phyloP scores from a whole-genome alignment of 2,888 invertebrate genomes.

The Pseudococcus jackbeardsleyi region DNA sequence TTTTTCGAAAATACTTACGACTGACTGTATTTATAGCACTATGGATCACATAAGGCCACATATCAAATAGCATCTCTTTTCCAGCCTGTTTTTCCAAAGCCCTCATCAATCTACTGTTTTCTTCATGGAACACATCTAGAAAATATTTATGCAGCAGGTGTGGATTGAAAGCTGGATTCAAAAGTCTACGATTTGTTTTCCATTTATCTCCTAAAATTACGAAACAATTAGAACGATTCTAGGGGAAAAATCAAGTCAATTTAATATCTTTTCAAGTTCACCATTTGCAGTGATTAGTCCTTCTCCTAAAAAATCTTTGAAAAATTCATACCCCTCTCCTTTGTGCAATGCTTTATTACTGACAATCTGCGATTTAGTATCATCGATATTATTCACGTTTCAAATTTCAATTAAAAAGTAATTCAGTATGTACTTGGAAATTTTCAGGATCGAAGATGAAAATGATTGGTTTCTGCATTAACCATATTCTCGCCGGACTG shows the following conservation, averaged over 20 bases:
- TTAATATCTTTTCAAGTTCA: background rate
- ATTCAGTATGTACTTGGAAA: slow-evolving; percentile 12
- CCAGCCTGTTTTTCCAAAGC: background rate
- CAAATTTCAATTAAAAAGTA: background rate
- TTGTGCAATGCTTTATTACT: background rate
- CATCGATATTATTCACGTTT: background rate
- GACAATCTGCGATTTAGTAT: background rate
- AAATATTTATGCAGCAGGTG: slow-evolving; percentile 35
- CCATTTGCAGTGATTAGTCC: slow-evolving; percentile 45
- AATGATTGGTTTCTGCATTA: slow-evolving; percentile 40
- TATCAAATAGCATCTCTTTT: slow-evolving; percentile 4
- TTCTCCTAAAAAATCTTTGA: slow-evolving; percentile 37
- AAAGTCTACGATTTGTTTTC: slow-evolving; percentile 53
- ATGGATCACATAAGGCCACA: slow-evolving; percentile 26
- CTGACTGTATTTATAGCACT: background rate
- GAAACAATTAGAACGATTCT: background rate
- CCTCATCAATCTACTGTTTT: background rate
- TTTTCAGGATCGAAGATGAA: slow-evolving; percentile 29
- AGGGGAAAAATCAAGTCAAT: background rate
- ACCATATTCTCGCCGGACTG: slow-evolving; percentile 11
- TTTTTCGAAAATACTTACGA: background rate
- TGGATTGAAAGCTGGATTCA: slow-evolving; percentile 57
- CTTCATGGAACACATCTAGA: slow-evolving; percentile 17
- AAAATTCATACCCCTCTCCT: slow-evolving; percentile 25
- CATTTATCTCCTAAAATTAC: slow-evolving; percentile 46